A percentile compares a stretch with the other conserved stretches of the same genome.
Conservation (phyloP, 2,797 vertebrate species). For the Centropyge bicolor region DNA sequence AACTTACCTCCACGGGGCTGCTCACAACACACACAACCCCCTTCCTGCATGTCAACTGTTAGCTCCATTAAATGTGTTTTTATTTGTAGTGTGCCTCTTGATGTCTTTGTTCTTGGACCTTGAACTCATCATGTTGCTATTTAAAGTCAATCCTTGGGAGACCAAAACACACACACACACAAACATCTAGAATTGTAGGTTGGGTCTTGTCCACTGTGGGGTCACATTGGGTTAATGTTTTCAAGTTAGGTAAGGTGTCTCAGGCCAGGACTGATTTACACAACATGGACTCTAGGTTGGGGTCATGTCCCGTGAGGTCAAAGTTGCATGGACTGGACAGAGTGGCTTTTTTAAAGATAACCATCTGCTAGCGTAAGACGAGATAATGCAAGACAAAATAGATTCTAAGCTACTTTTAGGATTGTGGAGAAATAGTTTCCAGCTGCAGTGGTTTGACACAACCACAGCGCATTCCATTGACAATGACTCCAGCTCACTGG, state of each 20-base stretch:
- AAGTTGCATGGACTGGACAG: background rate
- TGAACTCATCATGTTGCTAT: constrained; percentile 18
- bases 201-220: background rate
- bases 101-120: constrained; percentile 58
- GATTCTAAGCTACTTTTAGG: constrained; percentile 23
- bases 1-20: constrained; percentile 23
- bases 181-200: background rate
- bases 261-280: background rate
- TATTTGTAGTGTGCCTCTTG: constrained; percentile 39
- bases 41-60: constrained; percentile 66
- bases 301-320: constrained; percentile 2
- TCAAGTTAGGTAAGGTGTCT: background rate
- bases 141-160: background rate
- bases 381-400: background rate
- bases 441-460: constrained; percentile 30
- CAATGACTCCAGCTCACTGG: background rate
- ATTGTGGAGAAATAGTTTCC: constrained; percentile 31
- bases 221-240: constrained; percentile 46
- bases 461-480: background rate
- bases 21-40: constrained; percentile 11
- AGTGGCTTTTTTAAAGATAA: background rate
- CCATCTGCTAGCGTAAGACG: background rate
- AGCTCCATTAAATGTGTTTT: constrained; percentile 73
- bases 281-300: constrained; percentile 8
- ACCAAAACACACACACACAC: constrained; percentile 18